phyloP scores from a whole-genome alignment of 2,797 vertebrate species.

The Tiaroga cobitis region DNA sequence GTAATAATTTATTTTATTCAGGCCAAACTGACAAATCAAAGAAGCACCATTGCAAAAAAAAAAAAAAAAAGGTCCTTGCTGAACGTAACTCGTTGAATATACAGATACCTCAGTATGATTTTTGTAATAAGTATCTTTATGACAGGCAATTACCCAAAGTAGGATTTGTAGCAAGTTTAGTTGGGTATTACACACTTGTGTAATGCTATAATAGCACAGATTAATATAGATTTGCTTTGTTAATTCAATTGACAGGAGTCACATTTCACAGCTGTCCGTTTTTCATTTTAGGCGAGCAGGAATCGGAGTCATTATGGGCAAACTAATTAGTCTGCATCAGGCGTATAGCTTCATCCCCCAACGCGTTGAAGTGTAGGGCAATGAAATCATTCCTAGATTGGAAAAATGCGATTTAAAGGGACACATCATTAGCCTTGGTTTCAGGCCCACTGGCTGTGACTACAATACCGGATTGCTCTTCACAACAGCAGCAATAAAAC shows the following conservation, averaged over 20 bases:
- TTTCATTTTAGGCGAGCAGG: slow-evolving; percentile 31
- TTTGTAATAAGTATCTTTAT: slow-evolving; percentile 43
- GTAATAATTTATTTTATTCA: background rate
- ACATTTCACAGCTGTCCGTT: slow-evolving; percentile 62
- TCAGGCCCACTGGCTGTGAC: slow-evolving; percentile 67
- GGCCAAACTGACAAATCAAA: slow-evolving; percentile 1
- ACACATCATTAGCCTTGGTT: slow-evolving; percentile 67
- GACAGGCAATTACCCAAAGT: slow-evolving; percentile 45
- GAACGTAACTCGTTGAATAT: background rate
- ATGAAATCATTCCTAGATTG: slow-evolving; percentile 71
- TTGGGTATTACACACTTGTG: slow-evolving; percentile 39
- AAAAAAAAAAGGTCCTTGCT: background rate
- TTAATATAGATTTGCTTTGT: slow-evolving; percentile 42
- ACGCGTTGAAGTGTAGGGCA: slow-evolving; percentile 56
- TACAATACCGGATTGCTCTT: slow-evolving; percentile 58
- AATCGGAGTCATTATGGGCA: slow-evolving; percentile 1
- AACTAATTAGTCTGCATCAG: slow-evolving; percentile 71
- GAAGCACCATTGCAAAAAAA: slow-evolving; percentile 14
- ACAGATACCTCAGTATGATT: slow-evolving; percentile 10
- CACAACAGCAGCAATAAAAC: slow-evolving; percentile 65
- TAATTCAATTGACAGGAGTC: slow-evolving; percentile 58
- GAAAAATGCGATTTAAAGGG: slow-evolving; percentile 24
- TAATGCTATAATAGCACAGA: slow-evolving; percentile 40
- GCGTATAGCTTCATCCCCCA: slow-evolving; percentile 50
- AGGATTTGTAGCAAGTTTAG: slow-evolving; percentile 38